Base-by-base conservation (phyloP, 2,888 invertebrate species). In the Elysia crispata region DNA sequence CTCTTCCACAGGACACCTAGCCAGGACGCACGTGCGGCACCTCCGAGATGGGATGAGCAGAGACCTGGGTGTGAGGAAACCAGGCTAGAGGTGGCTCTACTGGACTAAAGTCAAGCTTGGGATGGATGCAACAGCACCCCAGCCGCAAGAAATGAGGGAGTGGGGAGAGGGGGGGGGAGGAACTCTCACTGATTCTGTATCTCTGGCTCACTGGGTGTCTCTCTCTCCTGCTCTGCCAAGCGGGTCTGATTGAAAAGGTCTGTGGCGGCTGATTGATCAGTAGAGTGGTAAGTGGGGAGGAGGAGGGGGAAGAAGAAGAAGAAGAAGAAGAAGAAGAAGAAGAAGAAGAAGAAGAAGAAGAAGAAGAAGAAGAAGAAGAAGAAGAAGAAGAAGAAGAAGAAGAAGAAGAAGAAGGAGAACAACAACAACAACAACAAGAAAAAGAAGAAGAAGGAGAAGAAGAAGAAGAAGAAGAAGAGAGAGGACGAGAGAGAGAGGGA, bases 251-350 rank as follows among this genome's bases (percentile, higher is more conserved):
- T n/a, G n/a, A n/a, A n/a, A n/a, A n/a, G n/a, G n/a, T n/a, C n/a
- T n/a, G n/a, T n/a, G n/a, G n/a, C n/a, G n/a, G n/a, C n/a, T n/a
- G n/a, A n/a, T n/a, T n/a, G n/a, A n/a, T n/a, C n/a, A n/a, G n/a
- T n/a, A n/a, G n/a, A n/a, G n/a, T n/a, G n/a, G n/a, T 54, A 54
- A 20, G 54, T 54, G 13, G 54, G 54, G 13, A 13, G 13, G 20
- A 54, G 13, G 13, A 13, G 13, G 54, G 64, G 25, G 23, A 11
- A 64, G 64, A 64, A 64, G 64, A 64, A 64, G 64, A 64, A 64
- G 64, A 64, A 64, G 64, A 64, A 64, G 64, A 64, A 64, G 64
- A 64, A 64, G 64, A 64, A 64, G 64, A 64, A 64, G 64, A 64
- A 64, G 64, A 64, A 64, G 64, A 64, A 64, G 64, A 64, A 64